Percentiles rank a stretch among this genome's conserved stretches.
These are phyloP conservation scores for Lapara coniferarum DNA, from an alignment of 2,888 invertebrate genomes.

Conservation along the genomic window DNA sequence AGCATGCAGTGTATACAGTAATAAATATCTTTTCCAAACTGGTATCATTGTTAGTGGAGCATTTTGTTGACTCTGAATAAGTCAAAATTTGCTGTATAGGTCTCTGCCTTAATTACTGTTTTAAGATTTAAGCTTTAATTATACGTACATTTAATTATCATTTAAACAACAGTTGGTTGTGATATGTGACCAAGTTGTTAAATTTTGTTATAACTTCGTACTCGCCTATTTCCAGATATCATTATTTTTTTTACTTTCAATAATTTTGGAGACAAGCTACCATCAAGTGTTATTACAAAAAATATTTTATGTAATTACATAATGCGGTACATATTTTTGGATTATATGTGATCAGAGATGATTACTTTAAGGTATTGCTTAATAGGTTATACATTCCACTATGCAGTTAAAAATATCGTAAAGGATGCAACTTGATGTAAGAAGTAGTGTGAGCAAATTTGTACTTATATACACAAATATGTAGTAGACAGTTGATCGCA, in stretches of 20 bases:
- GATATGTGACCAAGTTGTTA: neutral
- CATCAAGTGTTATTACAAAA: neutral
- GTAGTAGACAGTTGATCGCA: neutral
- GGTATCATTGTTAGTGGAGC: no score
- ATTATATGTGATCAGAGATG: neutral
- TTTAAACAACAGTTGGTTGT: neutral
- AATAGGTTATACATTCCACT: conserved; percentile 20
- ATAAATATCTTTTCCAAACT: no score
- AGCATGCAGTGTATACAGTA: no score
- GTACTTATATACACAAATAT: conserved; percentile 4
- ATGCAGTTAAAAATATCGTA: neutral
- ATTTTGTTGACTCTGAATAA: no score
- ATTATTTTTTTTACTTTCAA: neutral
- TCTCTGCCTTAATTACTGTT: conserved; percentile 47
- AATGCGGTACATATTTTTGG: neutral
- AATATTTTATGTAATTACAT: neutral
- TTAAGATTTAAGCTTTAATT: conserved; percentile 38
- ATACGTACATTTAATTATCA: conserved; percentile 9
- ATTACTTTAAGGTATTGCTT: conserved; percentile 7
- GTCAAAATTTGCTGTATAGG: no score
- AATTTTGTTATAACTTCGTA: neutral
- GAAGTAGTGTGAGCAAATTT: neutral
- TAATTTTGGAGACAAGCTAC: no score
- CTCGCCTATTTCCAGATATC: conserved; percentile 7
- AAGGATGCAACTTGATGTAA: neutral